Conservation (phyloP, 64 coral and sea anemone species). For the Porites australiensis region DNA sequence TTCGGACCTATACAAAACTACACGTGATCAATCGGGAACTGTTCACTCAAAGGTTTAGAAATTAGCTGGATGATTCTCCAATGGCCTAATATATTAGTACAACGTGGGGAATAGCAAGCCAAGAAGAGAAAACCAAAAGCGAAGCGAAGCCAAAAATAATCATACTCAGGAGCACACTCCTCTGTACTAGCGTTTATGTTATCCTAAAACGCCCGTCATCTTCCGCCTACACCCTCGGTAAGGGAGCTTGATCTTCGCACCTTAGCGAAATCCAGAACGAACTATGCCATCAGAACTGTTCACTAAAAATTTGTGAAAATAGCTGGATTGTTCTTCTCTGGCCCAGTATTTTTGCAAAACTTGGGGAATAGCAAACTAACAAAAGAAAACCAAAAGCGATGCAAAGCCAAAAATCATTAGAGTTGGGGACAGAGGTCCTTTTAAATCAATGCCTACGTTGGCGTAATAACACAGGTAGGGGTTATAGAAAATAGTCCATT, state of each 20-base stretch:
- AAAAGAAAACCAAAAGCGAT: neutral
- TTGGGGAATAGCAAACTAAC: neutral
- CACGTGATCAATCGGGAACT: neutral
- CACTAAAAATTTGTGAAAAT: neutral
- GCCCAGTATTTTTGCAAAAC: neutral
- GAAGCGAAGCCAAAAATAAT: neutral
- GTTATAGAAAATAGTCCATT: neutral
- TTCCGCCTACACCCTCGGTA: no score
- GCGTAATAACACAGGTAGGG: neutral
- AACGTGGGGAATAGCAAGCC: neutral
- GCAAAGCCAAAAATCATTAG: neutral
- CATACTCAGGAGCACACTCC: neutral
- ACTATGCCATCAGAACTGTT: neutral
- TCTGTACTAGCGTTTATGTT: no score
- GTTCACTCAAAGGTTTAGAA: slow-evolving; percentile 1
- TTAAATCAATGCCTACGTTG: neutral
- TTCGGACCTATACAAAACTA: neutral
- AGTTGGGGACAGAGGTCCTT: neutral
- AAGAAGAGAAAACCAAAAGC: slow-evolving; percentile 8
- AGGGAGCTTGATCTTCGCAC: neutral
- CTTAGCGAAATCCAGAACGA: neutral
- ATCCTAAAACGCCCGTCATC: no score
- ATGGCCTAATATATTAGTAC: neutral
- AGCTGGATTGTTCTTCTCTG: neutral
- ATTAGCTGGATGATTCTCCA: neutral